Evolutionary conservation across 2,797 vertebrate species (phyloP).

Genomic region (Danio choprae): DNA sequence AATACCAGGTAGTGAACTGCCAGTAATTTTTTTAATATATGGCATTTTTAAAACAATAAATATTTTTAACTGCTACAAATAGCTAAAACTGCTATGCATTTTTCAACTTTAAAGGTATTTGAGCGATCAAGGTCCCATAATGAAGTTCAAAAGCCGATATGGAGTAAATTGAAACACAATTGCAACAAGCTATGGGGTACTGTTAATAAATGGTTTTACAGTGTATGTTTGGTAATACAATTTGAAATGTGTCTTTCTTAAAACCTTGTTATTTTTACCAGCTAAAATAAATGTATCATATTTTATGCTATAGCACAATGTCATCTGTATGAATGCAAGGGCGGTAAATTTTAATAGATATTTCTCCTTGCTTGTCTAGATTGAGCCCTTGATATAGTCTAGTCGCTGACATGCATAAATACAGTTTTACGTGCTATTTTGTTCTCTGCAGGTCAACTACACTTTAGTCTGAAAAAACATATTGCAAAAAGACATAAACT

Average conservation of each 20-base stretch:
- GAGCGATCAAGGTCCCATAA: too few relatives aligned
- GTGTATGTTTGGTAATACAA: too few relatives aligned
- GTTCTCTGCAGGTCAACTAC: neutral
- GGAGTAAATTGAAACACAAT: too few relatives aligned
- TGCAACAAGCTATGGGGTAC: too few relatives aligned
- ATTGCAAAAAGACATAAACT: neutral
- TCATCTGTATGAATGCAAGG: neutral
- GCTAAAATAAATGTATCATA: neutral
- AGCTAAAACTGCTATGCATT: too few relatives aligned
- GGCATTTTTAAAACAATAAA: too few relatives aligned
- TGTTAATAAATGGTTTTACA: too few relatives aligned
- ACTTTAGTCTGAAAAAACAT: slow-evolving; percentile 12
- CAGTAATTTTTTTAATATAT: too few relatives aligned
- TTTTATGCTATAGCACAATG: neutral
- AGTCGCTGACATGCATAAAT: slow-evolving; percentile 10
- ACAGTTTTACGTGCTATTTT: neutral
- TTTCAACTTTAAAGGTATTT: too few relatives aligned
- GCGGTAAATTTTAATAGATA: neutral
- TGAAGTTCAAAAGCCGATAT: too few relatives aligned
- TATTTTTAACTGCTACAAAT: too few relatives aligned
- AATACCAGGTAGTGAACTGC: too few relatives aligned
- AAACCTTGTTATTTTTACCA: neutral
- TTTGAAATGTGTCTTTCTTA: neutral
- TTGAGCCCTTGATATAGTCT: neutral
- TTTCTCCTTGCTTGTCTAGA: neutral